Evolutionary conservation across 1,140 invertebrate genomes (phyloP), one percentile per base, ranked within the genome.

Genomic region (Gerris buenoi): DNA sequence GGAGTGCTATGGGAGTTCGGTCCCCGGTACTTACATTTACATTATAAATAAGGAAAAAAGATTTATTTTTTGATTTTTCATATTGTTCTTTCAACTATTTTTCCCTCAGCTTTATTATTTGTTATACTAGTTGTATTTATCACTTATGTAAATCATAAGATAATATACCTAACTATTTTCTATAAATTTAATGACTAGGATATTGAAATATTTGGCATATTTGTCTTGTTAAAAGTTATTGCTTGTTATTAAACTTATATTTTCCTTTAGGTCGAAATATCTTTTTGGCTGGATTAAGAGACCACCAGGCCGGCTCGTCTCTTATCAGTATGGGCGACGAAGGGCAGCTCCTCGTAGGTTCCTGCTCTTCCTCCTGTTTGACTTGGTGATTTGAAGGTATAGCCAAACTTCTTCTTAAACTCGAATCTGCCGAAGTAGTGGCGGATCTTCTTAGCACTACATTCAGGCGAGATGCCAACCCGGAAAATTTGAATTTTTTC

Each of bases 221-320:
- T n/a, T n/a, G n/a, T n/a, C n/a, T n/a, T n/a, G n/a, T n/a, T n/a
- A n/a, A n/a, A n/a, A n/a, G n/a, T n/a, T n/a, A n/a, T n/a, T n/a
- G n/a, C n/a, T 60, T 60, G 3, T 60, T 60, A 60, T 15, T 60
- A 60, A 60, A 22, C 22, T 15, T 60, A 60, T 60, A 60, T 60
- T 60, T 60, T 3, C 58, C 58, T 22, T 60, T 60, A 13, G 58
- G 58, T 60, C 58, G 5, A 25, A 60, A 60, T 60, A 60, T 60
- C 3, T 60, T 60, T 25, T 60, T 60, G 23, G 58, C 58, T 60
- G 58, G 58, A 22, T 60, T 60, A 14, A 15, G 5, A 22, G 58
- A 60, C 58, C 58, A 60, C 58, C 58, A 60, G 23, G 3, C 23
- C 5, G 58, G 58, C 23, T 60, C 58, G 3, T 15, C 23, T 60